These are phyloP conservation scores for Pholis gunnellus DNA, from an alignment of 2,113 vertebrate genomes.

Conservation along the genomic window DNA sequence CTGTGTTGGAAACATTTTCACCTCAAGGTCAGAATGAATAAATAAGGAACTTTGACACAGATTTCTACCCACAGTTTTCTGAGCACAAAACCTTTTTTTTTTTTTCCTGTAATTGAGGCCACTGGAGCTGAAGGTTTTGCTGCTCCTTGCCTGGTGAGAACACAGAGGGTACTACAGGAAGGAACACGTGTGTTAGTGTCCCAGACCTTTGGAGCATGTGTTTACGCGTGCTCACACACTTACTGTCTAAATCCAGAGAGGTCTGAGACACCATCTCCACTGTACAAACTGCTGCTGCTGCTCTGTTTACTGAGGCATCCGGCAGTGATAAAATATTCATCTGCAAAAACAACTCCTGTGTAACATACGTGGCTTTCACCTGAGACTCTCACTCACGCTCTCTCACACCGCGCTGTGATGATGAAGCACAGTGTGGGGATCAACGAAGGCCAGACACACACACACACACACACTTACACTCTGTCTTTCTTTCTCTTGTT, in stretches of 20 bases:
- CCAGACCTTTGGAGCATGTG: conserved; percentile 11
- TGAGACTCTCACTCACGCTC: conserved; percentile 35
- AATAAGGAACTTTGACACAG: conserved; percentile 50
- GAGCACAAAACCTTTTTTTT: background rate
- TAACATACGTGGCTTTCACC: conserved; percentile 52
- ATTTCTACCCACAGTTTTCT: conserved; percentile 35
- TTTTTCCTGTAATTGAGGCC: conserved; percentile 40
- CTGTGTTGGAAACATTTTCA: conserved; percentile 24
- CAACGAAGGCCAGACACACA: background rate
- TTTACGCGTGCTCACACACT: conserved; percentile 55
- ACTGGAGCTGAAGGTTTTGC: conserved; percentile 32
- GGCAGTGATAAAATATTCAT: conserved; percentile 84
- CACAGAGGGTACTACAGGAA: conserved; percentile 5
- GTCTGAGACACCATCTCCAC: conserved; percentile 58
- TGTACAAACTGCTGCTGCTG: conserved; percentile 69
- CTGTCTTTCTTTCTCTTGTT: background rate
- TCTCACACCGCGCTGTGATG: conserved; percentile 7
- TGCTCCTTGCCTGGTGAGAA: conserved; percentile 29
- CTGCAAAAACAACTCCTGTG: conserved; percentile 57
- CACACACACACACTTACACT: background rate
- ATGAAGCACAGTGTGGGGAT: conserved; percentile 4
- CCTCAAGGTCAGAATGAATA: conserved; percentile 64
- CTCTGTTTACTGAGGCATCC: conserved; percentile 81
- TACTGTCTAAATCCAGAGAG: conserved; percentile 50
- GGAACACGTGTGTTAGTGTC: conserved; percentile 13